Conservation (phyloP, 2,888 invertebrate species). For the Entomobrya proxima region DNA sequence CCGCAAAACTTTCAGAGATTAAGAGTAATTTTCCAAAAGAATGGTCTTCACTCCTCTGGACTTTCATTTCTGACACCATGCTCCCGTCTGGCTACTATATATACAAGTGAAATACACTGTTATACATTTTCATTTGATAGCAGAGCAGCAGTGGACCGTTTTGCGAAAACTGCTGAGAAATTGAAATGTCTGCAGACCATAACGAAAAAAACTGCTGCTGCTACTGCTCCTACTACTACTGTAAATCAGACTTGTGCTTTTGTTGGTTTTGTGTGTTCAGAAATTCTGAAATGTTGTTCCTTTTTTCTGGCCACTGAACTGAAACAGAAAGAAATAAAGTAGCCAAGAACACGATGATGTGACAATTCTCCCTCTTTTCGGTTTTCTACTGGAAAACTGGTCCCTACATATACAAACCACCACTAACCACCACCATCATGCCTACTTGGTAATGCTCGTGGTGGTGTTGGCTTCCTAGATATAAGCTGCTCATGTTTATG, state of each 20-base stretch:
- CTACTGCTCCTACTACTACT: slow-evolving; percentile 9
- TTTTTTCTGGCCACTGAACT: slow-evolving; percentile 55
- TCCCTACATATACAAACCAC: neutral
- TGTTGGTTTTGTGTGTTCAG: neutral
- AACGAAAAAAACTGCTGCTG: neutral
- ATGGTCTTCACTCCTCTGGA: slow-evolving; percentile 74
- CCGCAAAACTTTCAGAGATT: slow-evolving; percentile 74
- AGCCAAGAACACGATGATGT: slow-evolving; percentile 61
- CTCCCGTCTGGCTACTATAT: neutral
- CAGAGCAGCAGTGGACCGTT: neutral
- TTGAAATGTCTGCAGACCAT: slow-evolving; percentile 37
- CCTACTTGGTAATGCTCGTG: too few relatives aligned
- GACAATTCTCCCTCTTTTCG: slow-evolving; percentile 41
- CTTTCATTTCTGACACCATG: slow-evolving; percentile 66
- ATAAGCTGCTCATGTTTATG: neutral
- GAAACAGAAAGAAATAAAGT: slow-evolving; percentile 65
- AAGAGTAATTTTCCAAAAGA: slow-evolving; percentile 75
- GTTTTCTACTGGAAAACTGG: neutral
- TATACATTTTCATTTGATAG: slow-evolving; percentile 23
- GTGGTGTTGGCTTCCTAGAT: too few relatives aligned
- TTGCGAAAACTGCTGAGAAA: slow-evolving; percentile 37
- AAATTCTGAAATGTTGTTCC: slow-evolving; percentile 5
- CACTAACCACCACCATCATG: too few relatives aligned
- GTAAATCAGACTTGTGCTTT: slow-evolving; percentile 34
- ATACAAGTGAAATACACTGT: neutral